Conservation (phyloP, 2,888 invertebrate species). For the Ormyrus pomaceus region DNA sequence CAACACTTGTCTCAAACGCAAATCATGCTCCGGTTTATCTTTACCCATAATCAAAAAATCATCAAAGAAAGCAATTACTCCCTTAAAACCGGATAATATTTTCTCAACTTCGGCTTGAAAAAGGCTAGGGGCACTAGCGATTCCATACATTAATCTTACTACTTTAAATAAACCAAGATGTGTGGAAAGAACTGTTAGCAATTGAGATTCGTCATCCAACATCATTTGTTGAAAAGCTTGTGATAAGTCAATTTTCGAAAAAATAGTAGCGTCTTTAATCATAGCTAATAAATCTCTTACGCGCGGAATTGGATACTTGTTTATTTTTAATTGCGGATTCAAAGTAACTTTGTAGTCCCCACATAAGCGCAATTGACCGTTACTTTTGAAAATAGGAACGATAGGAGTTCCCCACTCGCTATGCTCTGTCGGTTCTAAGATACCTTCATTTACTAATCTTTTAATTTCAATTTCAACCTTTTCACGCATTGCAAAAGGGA, state of each 20-base stretch:
- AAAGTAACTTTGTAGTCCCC: slow-evolving; percentile 68
- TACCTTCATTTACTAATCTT: slow-evolving; percentile 55
- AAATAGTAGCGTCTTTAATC: slow-evolving; percentile 58
- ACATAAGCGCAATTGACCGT: slow-evolving; percentile 66
- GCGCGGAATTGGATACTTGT: slow-evolving; percentile 59
- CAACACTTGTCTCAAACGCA: neutral
- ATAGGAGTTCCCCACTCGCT: slow-evolving; percentile 67
- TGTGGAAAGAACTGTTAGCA: slow-evolving; percentile 63
- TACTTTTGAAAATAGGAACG: slow-evolving; percentile 67
- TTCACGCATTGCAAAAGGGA: slow-evolving; percentile 62
- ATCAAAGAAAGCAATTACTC: neutral
- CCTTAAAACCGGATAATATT: slow-evolving; percentile 20
- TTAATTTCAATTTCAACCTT: slow-evolving; percentile 61
- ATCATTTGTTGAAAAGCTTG: slow-evolving; percentile 69
- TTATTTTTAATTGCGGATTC: slow-evolving; percentile 63
- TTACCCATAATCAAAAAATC: neutral
- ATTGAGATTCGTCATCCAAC: slow-evolving; percentile 63
- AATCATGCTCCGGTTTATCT: neutral
- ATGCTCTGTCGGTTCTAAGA: slow-evolving; percentile 58
- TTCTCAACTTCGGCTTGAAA: slow-evolving; percentile 1
- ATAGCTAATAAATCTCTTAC: slow-evolving; percentile 55
- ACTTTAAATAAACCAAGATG: too few species aligned
- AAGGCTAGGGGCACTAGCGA: slow-evolving; percentile 61
- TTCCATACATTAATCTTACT: neutral
- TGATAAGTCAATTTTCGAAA: slow-evolving; percentile 64